Evolutionary conservation across 2,113 vertebrate genomes (phyloP).

Genomic region (Elaphurus davidianus): DNA sequence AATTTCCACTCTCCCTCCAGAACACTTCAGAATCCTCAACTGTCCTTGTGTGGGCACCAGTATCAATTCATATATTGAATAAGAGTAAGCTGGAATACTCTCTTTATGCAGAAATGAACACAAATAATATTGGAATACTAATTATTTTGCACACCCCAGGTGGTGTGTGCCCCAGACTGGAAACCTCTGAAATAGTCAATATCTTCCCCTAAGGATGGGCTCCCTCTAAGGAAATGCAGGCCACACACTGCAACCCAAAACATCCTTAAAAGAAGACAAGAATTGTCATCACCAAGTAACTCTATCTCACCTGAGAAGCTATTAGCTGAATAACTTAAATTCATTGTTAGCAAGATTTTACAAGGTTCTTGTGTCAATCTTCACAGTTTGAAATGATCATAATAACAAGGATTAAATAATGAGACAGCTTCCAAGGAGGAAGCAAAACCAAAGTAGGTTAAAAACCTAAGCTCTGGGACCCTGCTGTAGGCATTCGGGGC

Average conservation of each 20-base stretch:
- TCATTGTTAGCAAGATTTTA: slow-evolving; percentile 29
- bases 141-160: not conserved
- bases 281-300: not conserved
- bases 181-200: not conserved
- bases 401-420: slow-evolving; percentile 14
- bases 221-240: not conserved
- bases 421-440: not conserved
- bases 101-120: not conserved
- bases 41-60: not conserved
- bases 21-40: not conserved
- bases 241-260: not conserved
- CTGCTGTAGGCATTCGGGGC: not conserved
- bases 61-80: not conserved
- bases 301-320: not conserved
- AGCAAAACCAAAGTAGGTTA: not conserved
- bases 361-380: not conserved
- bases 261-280: not conserved
- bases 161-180: not conserved
- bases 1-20: not conserved
- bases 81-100: not conserved
- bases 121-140: not conserved
- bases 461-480: not conserved
- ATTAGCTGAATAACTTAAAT: not conserved
- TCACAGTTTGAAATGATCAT: slow-evolving; percentile 9
- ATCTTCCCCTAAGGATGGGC: not conserved